phyloP scores from a whole-genome alignment of 2,797 vertebrate genomes.

The Aphelocoma californica region DNA sequence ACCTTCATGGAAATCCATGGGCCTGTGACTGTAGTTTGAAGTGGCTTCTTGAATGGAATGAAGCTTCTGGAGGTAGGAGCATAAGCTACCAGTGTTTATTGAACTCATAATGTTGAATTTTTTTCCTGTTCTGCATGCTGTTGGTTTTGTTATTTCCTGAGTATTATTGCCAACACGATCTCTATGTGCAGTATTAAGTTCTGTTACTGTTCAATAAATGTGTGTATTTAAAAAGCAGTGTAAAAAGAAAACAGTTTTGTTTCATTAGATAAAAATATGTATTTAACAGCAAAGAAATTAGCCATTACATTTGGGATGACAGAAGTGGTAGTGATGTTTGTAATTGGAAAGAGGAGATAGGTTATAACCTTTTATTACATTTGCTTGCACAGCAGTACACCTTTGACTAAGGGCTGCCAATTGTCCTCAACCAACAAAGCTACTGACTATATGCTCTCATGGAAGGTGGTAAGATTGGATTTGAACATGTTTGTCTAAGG shows the following conservation, averaged over 20 bases:
- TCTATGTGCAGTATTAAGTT: neutral
- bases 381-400: neutral
- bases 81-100: neutral
- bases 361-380: neutral
- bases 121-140: neutral
- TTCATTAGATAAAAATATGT: neutral
- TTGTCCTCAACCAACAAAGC: neutral
- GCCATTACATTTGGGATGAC: neutral
- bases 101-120: neutral
- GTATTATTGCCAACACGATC: neutral
- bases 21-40: conserved; percentile 86
- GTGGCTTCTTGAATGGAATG: conserved; percentile 83
- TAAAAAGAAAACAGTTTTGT: neutral
- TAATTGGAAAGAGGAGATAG: neutral
- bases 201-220: neutral
- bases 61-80: conserved; percentile 79
- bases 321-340: neutral
- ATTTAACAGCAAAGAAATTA: neutral
- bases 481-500: neutral
- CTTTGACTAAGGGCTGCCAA: neutral
- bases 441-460: neutral
- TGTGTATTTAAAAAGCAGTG: neutral
- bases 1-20: conserved; percentile 92
- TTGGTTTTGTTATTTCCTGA: neutral
- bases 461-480: neutral